Evolutionary conservation across 2,797 vertebrate species (phyloP).

Genomic region (Limosa lapponica): DNA sequence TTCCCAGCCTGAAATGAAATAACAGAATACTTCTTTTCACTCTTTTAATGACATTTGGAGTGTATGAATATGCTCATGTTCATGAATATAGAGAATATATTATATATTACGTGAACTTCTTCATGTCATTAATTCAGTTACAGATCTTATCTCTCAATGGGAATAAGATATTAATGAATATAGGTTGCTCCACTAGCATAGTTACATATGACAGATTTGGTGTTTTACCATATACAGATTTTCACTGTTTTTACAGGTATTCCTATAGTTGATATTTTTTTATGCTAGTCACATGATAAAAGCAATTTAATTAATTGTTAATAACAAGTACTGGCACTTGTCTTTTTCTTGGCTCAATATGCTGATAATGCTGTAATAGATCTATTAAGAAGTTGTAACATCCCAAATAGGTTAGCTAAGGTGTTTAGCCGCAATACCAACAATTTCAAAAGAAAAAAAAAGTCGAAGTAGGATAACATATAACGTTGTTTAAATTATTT

Average conservation of each 20-base stretch:
- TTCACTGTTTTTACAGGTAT: not conserved
- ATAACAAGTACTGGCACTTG: not conserved
- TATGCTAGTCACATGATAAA: not conserved
- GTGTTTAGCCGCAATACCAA: not conserved
- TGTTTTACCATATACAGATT: not conserved
- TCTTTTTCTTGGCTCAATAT: not conserved
- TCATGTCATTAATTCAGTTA: not conserved
- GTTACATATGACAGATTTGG: not conserved
- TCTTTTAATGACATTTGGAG: not conserved
- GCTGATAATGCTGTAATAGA: not conserved
- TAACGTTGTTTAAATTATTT: slow-evolving; percentile 15
- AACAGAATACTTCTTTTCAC: not conserved
- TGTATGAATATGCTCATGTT: not conserved
- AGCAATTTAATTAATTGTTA: not conserved
- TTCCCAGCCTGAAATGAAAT: not conserved
- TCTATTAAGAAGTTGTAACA: not conserved
- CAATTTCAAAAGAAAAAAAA: not conserved
- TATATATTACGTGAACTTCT: not conserved
- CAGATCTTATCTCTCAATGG: not conserved
- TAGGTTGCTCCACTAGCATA: not conserved
- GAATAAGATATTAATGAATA: not conserved
- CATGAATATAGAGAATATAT: not conserved
- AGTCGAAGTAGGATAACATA: not conserved
- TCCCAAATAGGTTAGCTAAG: not conserved
- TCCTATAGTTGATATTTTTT: not conserved